Evolutionary conservation across 2,113 vertebrate species (phyloP).

Genomic region (Tinamus guttatus): DNA sequence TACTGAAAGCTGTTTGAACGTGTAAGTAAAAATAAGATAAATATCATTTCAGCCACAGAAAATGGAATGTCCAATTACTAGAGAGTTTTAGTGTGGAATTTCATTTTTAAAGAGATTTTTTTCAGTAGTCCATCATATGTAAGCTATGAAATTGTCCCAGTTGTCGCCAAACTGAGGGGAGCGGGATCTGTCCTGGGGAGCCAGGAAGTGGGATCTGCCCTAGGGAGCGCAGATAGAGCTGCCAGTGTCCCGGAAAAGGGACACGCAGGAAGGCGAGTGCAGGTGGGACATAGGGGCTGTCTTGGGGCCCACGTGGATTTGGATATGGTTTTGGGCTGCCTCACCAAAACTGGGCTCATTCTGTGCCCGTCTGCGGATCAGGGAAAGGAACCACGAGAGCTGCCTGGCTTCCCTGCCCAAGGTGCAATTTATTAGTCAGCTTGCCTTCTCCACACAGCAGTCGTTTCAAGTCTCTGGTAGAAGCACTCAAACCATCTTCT

Average conservation of each 20-base stretch:
- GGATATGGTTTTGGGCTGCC: background rate
- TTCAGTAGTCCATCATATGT: background rate
- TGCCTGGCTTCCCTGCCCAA: slow-evolving; percentile 1
- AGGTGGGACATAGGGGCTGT: background rate
- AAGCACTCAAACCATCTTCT: background rate
- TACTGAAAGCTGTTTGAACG: background rate
- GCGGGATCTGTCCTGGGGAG: too few species aligned
- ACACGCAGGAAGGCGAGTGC: background rate
- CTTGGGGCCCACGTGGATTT: background rate
- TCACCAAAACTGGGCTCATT: background rate
- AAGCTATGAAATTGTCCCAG: background rate
- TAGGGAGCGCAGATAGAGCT: background rate
- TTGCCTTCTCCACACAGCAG: background rate
- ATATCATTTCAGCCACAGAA: background rate
- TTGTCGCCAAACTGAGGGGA: background rate
- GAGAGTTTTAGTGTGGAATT: background rate
- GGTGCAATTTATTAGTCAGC: background rate
- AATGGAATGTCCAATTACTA: too few species aligned
- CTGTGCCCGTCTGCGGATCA: background rate
- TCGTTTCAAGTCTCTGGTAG: background rate
- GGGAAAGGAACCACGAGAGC: background rate
- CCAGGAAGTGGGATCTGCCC: background rate
- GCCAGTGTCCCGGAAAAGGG: background rate
- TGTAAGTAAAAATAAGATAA: background rate
- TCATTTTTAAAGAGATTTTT: background rate